Evolutionary conservation across 2,797 vertebrate species (phyloP), one percentile per base, ranked within the genome.

Genomic region (Paratrypauchen microcephalus): DNA sequence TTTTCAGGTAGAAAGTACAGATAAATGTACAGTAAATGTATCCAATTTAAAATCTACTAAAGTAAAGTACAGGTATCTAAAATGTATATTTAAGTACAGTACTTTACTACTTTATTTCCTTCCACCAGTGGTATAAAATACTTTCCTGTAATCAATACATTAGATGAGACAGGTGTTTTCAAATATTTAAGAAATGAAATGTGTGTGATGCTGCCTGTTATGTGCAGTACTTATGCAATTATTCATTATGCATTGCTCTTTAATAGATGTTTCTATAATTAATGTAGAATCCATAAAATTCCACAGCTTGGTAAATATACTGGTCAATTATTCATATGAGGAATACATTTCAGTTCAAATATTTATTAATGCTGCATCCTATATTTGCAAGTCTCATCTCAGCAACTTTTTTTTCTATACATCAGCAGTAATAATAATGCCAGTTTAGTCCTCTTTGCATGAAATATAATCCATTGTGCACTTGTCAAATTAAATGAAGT

Each of bases 221-320:
- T n/a, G 58, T 32, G 30, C 30, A 7, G 12, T 32, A 63, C 70
- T 36, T 23, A 69, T 54, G 16, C 47, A 21, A 19, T 71, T 32
- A 62, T 70, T 74, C 47, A 66, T 24, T 15, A 63, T 66, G 58
- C 69, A 71, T 36, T 69, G 18, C 55, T 74, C 62, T 68, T 67
- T 71, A 68, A 80, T 80, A 62, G 32, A 28, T 21, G 41, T 23
- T 75, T 84, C 66, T 52, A 72, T 81, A 80, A 83, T 55, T 72
- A 62, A 81, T 80, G 30, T 54, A 30, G 55, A 64, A 68, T 28
- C 54, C 32, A 64, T 67, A 52, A 74, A 30, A 55, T 74, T 58
- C 16, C 24, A 58, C 23, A 26, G 24, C 26, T 30, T 0, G 28
- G 41, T 57, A 67, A n/a, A 64, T 39, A 28, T 9, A 36, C 48